phyloP scores from a whole-genome alignment of 1,140 invertebrate genomes.

The Pomacea maculata region DNA sequence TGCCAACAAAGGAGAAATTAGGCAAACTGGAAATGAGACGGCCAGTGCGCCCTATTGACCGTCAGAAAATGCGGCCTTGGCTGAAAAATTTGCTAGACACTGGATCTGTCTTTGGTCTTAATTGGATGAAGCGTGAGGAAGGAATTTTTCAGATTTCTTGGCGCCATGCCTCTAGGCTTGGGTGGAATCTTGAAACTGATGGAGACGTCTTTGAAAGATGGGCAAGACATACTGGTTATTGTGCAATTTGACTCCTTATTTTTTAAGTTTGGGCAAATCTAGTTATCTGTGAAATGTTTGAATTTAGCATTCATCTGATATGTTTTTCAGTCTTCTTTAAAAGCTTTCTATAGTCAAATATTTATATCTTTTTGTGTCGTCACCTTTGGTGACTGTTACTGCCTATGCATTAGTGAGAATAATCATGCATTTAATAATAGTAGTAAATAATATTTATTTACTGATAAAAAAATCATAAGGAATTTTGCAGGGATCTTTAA shows the following conservation, averaged over 20 bases:
- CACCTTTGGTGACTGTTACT: too few species aligned
- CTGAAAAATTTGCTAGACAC: constrained; percentile 43
- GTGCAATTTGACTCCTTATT: not conserved
- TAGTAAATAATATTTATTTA: too few species aligned
- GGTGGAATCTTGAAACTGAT: constrained; percentile 50
- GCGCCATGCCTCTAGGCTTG: constrained; percentile 54
- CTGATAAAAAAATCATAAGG: not conserved
- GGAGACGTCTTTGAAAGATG: constrained; percentile 56
- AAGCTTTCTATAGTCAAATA: too few species aligned
- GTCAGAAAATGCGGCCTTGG: constrained; percentile 52
- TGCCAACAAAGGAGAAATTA: constrained; percentile 4
- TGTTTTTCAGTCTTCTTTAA: too few species aligned
- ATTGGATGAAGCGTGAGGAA: constrained; percentile 46
- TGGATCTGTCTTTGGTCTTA: constrained; percentile 41
- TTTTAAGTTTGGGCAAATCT: not conserved
- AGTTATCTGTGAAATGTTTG: too few species aligned
- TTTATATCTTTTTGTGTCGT: too few species aligned
- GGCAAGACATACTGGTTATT: constrained; percentile 56
- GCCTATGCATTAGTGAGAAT: too few species aligned
- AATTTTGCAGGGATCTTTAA: constrained; percentile 32
- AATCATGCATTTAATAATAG: too few species aligned
- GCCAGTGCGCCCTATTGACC: constrained; percentile 41
- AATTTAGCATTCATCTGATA: too few species aligned
- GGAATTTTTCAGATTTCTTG: constrained; percentile 53
- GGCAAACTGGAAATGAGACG: constrained; percentile 22